Evolutionary conservation across 2,888 invertebrate species (phyloP).

Genomic region (Lasioglossum vierecki): DNA sequence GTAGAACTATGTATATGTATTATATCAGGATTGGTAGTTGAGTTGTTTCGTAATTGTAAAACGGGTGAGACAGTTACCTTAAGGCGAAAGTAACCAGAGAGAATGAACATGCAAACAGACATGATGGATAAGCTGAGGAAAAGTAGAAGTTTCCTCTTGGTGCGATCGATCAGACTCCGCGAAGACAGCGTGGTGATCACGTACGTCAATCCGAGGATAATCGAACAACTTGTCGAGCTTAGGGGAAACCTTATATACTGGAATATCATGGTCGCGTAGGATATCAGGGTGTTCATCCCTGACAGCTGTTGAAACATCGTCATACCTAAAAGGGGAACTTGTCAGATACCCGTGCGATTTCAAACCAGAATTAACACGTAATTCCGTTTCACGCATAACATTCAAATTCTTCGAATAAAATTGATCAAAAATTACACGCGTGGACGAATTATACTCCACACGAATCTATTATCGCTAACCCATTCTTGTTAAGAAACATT

Average conservation of each 20-base stretch:
- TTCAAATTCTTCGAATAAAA: no score
- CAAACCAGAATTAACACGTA: background rate
- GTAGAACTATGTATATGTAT: no score
- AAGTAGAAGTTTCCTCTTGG: constrained; percentile 87
- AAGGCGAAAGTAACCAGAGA: constrained; percentile 85
- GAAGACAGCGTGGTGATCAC: constrained; percentile 86
- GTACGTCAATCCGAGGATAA: constrained; percentile 87
- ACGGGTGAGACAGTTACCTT: constrained; percentile 45
- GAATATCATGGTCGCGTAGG: constrained; percentile 86
- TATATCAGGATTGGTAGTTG: background rate
- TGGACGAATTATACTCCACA: no score
- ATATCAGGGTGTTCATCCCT: constrained; percentile 87
- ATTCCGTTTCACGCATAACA: no score
- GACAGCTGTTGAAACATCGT: constrained; percentile 89
- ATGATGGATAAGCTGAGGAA: constrained; percentile 90
- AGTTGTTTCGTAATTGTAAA: background rate
- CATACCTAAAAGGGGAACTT: constrained; percentile 82
- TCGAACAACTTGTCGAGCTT: constrained; percentile 84
- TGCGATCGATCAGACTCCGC: constrained; percentile 86
- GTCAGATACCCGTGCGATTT: background rate
- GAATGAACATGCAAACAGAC: constrained; percentile 86
- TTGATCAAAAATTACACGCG: background rate
- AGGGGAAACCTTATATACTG: constrained; percentile 83
- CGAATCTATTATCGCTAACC: no score
- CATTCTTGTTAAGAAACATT: no score